Evolutionary conservation across 2,113 vertebrate genomes (phyloP).

Genomic region (Meles meles): DNA sequence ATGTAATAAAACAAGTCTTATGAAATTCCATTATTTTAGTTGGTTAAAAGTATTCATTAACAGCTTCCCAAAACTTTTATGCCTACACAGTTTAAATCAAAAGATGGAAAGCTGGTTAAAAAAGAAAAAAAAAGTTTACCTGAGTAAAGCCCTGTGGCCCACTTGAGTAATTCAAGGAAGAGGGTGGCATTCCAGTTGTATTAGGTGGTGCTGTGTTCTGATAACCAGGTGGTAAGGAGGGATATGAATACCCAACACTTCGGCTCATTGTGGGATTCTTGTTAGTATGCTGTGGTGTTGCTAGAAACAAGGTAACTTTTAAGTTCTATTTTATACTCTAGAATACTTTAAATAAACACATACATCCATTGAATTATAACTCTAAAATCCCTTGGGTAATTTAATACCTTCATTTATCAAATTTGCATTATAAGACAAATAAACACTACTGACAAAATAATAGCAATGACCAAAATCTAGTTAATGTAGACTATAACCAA

Average conservation of each 20-base stretch:
- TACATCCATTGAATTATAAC: neutral
- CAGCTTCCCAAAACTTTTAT: neutral
- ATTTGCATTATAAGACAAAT: slow-evolving; percentile 12
- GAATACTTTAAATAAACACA: slow-evolving; percentile 42
- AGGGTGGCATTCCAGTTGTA: slow-evolving; percentile 80
- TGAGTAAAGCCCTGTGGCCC: slow-evolving; percentile 89
- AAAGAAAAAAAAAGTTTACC: slow-evolving; percentile 78
- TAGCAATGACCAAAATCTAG: slow-evolving; percentile 5
- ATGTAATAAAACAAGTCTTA: neutral
- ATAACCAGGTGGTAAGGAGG: slow-evolving; percentile 92
- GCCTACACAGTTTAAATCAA: neutral
- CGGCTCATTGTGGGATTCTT: slow-evolving; percentile 84
- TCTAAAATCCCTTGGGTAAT: neutral
- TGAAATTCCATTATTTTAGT: neutral
- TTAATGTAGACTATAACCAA: neutral
- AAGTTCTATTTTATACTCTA: slow-evolving; percentile 68
- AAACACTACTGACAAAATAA: slow-evolving; percentile 7
- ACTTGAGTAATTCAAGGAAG: slow-evolving; percentile 86
- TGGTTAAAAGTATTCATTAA: slow-evolving; percentile 31
- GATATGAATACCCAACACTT: slow-evolving; percentile 89
- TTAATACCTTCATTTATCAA: slow-evolving; percentile 5
- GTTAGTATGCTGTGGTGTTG: slow-evolving; percentile 78
- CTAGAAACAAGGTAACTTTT: slow-evolving; percentile 76
- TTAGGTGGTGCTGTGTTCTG: slow-evolving; percentile 83
- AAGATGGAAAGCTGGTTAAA: neutral